These are phyloP conservation scores for Mirza zaza DNA, from an alignment of 2,113 vertebrate species.

Conservation along the genomic window DNA sequence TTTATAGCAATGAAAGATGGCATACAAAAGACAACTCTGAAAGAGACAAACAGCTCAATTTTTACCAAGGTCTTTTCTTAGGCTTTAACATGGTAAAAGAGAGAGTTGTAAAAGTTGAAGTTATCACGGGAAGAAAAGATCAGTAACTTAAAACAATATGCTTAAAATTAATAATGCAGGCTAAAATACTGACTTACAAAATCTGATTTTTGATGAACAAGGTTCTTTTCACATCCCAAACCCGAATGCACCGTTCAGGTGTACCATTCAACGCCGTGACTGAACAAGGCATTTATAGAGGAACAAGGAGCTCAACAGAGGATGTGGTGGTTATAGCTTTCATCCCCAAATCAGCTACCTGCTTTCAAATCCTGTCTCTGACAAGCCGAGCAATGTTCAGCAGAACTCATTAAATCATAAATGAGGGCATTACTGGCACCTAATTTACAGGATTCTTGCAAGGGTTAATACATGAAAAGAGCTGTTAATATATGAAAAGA, in stretches of 20 bases:
- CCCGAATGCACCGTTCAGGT: neutral
- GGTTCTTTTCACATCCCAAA: neutral
- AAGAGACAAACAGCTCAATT: slow-evolving; percentile 45
- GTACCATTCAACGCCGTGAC: neutral
- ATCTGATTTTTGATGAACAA: neutral
- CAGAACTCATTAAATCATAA: neutral
- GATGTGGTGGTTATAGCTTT: neutral
- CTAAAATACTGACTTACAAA: neutral
- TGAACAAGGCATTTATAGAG: too few relatives aligned
- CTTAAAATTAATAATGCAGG: slow-evolving; percentile 32
- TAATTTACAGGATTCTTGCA: neutral
- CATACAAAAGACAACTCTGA: slow-evolving; percentile 53
- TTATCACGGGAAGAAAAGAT: neutral
- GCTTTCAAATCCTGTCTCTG: neutral
- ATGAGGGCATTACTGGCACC: neutral
- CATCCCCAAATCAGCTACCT: neutral
- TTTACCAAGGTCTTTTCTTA: slow-evolving; percentile 54
- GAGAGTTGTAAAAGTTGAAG: slow-evolving; percentile 46
- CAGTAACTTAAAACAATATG: neutral
- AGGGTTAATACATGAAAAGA: neutral
- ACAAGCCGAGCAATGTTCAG: neutral
- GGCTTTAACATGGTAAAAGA: slow-evolving; percentile 44
- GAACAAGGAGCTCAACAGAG: neutral
- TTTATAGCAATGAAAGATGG: slow-evolving; percentile 61
- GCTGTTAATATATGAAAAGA: neutral